phyloP scores from a whole-genome alignment of 2,888 invertebrate genomes.

The Stenurella melanura region DNA sequence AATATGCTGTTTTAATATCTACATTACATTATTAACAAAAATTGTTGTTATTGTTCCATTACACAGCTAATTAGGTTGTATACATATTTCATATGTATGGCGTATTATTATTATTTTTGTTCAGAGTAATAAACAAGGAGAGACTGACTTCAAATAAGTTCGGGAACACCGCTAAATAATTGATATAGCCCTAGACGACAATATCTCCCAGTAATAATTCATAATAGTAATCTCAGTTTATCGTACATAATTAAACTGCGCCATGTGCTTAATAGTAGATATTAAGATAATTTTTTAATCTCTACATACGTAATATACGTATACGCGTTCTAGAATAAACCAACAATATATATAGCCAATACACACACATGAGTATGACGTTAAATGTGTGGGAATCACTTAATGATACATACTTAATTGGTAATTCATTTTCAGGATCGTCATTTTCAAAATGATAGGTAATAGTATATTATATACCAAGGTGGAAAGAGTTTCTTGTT shows the following conservation, averaged over 20 bases:
- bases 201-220: slow-evolving; percentile 29
- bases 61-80: too few species aligned
- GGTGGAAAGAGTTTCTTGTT: too few species aligned
- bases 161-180: slow-evolving; percentile 8
- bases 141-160: slow-evolving; percentile 2
- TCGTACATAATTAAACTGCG: slow-evolving; percentile 8
- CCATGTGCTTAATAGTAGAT: slow-evolving; percentile 8
- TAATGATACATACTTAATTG: background rate
- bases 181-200: slow-evolving; percentile 29
- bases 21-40: too few species aligned
- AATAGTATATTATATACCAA: too few species aligned
- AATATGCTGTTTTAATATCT: too few species aligned
- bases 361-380: background rate
- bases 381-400: background rate
- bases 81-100: background rate
- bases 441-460: too few species aligned
- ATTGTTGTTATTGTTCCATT: too few species aligned
- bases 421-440: too few species aligned
- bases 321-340: background rate
- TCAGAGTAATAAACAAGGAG: background rate
- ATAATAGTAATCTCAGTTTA: slow-evolving; percentile 26
- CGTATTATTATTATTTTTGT: background rate
- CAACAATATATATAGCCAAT: background rate
- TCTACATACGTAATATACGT: too few species aligned
- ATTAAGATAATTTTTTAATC: background rate